Conservation (phyloP, 2,888 invertebrate species). For the Drosophila koepferae region DNA sequence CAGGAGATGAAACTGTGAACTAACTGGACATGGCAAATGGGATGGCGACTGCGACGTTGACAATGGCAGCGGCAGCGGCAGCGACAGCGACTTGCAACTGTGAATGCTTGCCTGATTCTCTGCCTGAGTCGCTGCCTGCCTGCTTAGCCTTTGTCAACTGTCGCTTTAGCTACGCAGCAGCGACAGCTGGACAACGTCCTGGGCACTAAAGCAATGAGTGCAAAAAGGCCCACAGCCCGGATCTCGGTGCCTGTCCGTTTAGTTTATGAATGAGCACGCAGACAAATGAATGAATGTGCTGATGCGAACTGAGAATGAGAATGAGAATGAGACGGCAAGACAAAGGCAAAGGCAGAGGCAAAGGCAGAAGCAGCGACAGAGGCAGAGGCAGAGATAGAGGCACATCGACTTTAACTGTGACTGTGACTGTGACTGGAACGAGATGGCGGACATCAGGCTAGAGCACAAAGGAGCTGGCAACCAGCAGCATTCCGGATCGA, state of each 20-base stretch:
- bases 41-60: slow-evolving; percentile 18
- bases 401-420: slow-evolving; percentile 23
- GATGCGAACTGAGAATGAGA: slow-evolving; percentile 48
- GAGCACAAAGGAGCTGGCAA: slow-evolving; percentile 35
- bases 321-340: slow-evolving; percentile 18
- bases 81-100: background rate
- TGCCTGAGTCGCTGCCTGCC: slow-evolving; percentile 51
- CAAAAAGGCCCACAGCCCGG: slow-evolving; percentile 12
- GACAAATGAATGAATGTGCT: slow-evolving; percentile 71
- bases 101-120: slow-evolving; percentile 32
- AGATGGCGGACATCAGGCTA: slow-evolving; percentile 47
- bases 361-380: background rate
- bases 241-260: slow-evolving; percentile 50
- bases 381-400: slow-evolving; percentile 1
- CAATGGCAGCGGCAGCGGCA: slow-evolving; percentile 13
- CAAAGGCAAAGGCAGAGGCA: slow-evolving; percentile 2
- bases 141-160: slow-evolving; percentile 77
- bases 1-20: slow-evolving; percentile 54
- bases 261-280: slow-evolving; percentile 72
- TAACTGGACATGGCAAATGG: slow-evolving; percentile 43
- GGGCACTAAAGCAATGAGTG: slow-evolving; percentile 19
- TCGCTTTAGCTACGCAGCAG: slow-evolving; percentile 69
- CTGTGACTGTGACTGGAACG: slow-evolving; percentile 13
- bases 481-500: slow-evolving; percentile 12
- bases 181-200: slow-evolving; percentile 58